Evolutionary conservation across 2,113 vertebrate species (phyloP).

Genomic region (Oryzias melastigma): DNA sequence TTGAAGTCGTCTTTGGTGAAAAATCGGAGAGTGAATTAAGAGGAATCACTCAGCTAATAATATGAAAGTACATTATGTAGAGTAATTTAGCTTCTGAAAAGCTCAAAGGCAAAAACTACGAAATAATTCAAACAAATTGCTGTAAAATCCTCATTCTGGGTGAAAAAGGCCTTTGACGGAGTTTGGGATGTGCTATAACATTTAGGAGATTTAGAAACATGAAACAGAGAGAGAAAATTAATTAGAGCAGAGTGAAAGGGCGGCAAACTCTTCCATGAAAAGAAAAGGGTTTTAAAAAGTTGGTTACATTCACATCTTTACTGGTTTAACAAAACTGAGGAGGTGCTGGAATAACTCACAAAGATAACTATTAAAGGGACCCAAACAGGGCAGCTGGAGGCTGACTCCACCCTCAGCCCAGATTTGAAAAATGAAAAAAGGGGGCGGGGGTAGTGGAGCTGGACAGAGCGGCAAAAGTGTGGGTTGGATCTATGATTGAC

Average conservation of each 20-base stretch:
- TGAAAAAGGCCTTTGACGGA: not conserved
- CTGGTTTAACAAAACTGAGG: too few species aligned
- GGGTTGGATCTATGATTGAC: too few species aligned
- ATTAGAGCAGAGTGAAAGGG: not conserved
- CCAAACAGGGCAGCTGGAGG: too few species aligned
- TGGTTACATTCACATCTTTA: too few species aligned
- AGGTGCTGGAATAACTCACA: too few species aligned
- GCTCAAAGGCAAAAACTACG: slow-evolving; percentile 12
- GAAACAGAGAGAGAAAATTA: slow-evolving; percentile 1
- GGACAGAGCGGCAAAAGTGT: too few species aligned
- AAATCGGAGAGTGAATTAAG: slow-evolving; percentile 38
- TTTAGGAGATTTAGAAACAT: not conserved
- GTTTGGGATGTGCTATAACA: not conserved
- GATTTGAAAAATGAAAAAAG: too few species aligned
- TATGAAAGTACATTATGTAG: slow-evolving; percentile 36
- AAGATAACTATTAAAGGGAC: too few species aligned
- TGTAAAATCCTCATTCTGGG: slow-evolving; percentile 11
- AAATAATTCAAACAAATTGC: slow-evolving; percentile 19
- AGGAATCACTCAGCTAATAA: slow-evolving; percentile 47
- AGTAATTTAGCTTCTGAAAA: slow-evolving; percentile 16
- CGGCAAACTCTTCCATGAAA: not conserved
- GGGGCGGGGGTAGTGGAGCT: too few species aligned
- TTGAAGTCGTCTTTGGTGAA: slow-evolving; percentile 25
- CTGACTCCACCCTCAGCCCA: too few species aligned
- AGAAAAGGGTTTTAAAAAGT: not conserved